These are phyloP conservation scores for Eremophila alpestris DNA, from an alignment of 2,797 vertebrate genomes.

Conservation along the genomic window DNA sequence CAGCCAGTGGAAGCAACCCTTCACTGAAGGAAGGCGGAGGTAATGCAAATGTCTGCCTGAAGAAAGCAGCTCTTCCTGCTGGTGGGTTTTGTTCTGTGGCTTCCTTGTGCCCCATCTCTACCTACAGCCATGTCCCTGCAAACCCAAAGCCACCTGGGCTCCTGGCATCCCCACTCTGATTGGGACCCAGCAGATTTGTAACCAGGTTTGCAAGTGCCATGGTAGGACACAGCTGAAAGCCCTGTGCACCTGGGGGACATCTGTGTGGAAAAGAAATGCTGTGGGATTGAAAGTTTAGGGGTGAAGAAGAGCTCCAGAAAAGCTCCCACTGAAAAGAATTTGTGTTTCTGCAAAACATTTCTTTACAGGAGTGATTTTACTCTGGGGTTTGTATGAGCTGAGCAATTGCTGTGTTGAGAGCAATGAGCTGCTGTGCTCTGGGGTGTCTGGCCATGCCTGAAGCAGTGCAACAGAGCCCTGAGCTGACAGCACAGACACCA, in stretches of 20 bases:
- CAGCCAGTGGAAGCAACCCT: background rate
- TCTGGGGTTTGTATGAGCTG: background rate
- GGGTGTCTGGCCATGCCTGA: background rate
- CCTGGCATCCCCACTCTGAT: background rate
- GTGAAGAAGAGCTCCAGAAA: background rate
- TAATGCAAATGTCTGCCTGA: background rate
- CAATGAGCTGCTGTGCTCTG: background rate
- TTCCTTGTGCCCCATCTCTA: background rate
- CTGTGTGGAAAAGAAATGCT: background rate
- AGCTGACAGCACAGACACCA: background rate
- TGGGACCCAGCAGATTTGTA: background rate
- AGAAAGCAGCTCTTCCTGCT: background rate
- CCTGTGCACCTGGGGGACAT: fast-evolving
- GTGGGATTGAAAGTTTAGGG: background rate
- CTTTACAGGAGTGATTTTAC: background rate
- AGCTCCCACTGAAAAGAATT: background rate
- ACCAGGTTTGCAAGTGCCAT: background rate
- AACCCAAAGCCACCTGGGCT: fast-evolving
- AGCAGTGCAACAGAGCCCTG: fast-evolving
- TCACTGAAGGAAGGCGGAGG: background rate
- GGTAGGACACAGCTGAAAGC: background rate
- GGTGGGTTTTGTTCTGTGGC: fast-evolving
- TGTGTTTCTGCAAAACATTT: background rate
- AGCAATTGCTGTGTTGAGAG: background rate
- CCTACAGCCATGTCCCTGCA: background rate